Conservation (phyloP, 2,113 vertebrate genomes). For the Triplophysa tibetana region DNA sequence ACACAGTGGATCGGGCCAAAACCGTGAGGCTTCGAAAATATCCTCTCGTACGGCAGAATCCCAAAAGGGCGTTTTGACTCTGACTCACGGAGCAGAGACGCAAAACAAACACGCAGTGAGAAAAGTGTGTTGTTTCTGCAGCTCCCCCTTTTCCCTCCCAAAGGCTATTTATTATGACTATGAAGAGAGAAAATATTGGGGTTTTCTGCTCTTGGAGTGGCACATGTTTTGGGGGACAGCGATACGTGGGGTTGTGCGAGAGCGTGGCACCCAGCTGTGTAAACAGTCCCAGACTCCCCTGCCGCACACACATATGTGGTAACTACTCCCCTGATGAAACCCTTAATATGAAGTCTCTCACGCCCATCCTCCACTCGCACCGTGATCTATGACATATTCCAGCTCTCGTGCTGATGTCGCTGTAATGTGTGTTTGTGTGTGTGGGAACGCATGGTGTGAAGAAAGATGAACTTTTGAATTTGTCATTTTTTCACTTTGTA, state of each 20-base stretch:
- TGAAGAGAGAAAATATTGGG: constrained; percentile 43
- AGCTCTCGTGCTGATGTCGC: neutral
- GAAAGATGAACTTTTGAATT: constrained; percentile 8
- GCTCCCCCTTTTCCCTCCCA: neutral
- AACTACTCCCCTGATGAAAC: constrained; percentile 22
- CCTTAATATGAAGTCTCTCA: constrained; percentile 28
- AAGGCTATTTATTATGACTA: constrained; percentile 46
- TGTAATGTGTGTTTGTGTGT: neutral
- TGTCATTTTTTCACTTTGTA: neutral
- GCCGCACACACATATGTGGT: neutral
- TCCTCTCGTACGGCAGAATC: constrained; percentile 48
- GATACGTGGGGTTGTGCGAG: constrained; percentile 26
- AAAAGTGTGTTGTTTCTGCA: constrained; percentile 40
- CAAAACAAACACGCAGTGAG: constrained; percentile 45
- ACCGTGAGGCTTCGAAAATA: constrained; percentile 60
- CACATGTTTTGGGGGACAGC: constrained; percentile 44
- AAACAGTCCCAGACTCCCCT: constrained; percentile 14
- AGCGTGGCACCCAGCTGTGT: constrained; percentile 43
- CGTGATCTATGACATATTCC: constrained; percentile 16
- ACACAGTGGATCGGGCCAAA: constrained; percentile 22
- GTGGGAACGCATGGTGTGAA: constrained; percentile 2
- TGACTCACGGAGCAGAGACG: constrained; percentile 38
- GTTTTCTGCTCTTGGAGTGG: constrained; percentile 44
- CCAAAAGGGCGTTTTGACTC: constrained; percentile 32
- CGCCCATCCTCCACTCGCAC: constrained; percentile 1